Evolutionary conservation across 2,113 vertebrate genomes (phyloP).

Genomic region (Indicator indicator): DNA sequence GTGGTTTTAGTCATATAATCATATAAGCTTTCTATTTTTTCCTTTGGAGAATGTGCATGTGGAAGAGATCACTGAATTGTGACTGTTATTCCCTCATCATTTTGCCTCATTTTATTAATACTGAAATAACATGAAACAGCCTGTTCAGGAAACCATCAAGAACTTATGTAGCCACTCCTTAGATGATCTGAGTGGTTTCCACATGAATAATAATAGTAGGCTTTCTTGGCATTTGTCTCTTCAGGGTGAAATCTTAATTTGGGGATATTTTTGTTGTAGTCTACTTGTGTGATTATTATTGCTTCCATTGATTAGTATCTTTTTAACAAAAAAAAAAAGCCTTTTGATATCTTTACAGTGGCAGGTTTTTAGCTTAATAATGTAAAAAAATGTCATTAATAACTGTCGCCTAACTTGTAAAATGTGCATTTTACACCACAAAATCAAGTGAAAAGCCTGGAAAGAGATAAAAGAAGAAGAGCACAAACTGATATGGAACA

Average conservation of each 20-base stretch:
- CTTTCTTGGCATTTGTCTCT: neutral
- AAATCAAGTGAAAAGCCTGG: neutral
- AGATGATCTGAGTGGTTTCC: neutral
- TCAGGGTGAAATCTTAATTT: neutral
- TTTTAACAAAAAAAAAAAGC: neutral
- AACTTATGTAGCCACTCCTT: constrained; percentile 4
- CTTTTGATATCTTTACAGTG: neutral
- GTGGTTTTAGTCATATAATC: neutral
- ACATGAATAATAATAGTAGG: neutral
- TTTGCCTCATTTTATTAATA: constrained; percentile 3
- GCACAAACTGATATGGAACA: neutral
- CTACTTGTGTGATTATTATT: neutral
- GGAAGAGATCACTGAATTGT: constrained; percentile 14
- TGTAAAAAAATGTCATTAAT: neutral
- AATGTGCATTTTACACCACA: neutral
- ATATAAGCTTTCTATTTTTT: neutral
- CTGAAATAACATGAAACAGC: neutral
- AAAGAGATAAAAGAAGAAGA: neutral
- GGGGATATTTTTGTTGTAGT: neutral
- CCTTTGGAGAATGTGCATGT: neutral
- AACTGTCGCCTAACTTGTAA: neutral
- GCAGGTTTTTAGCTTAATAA: neutral
- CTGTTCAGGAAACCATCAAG: neutral
- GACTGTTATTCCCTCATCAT: neutral
- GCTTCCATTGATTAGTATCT: neutral